phyloP scores from a whole-genome alignment of 1,140 invertebrate genomes.

The Drosophila seguyi region DNA sequence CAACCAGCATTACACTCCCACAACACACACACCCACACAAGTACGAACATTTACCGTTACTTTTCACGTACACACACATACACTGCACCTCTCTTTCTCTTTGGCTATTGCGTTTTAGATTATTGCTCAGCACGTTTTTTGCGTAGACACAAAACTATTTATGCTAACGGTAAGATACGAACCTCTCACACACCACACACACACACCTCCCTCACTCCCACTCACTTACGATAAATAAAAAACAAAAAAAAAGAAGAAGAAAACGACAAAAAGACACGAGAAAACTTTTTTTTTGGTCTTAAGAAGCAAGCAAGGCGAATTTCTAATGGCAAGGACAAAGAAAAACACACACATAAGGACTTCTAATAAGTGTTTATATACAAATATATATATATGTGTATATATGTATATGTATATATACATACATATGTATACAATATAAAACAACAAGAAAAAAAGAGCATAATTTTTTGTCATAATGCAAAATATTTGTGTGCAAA shows the following conservation, averaged over 20 bases:
- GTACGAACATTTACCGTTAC: slow-evolving; percentile 56
- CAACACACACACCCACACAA: slow-evolving; percentile 15
- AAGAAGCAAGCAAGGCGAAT: slow-evolving; percentile 16
- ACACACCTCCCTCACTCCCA: slow-evolving; percentile 10
- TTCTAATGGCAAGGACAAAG: slow-evolving; percentile 42
- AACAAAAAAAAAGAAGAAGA: slow-evolving; percentile 17
- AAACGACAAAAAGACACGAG: slow-evolving; percentile 12
- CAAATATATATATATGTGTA: slow-evolving; percentile 48
- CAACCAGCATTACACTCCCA: slow-evolving; percentile 27
- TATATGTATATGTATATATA: slow-evolving; percentile 34
- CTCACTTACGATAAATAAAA: slow-evolving; percentile 19
- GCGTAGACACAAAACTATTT: slow-evolving; percentile 62
- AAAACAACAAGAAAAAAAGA: slow-evolving; percentile 37
- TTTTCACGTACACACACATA: slow-evolving; percentile 50
- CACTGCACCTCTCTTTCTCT: slow-evolving; percentile 50
- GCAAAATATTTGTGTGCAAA: slow-evolving; percentile 68
- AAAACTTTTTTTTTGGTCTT: slow-evolving; percentile 50
- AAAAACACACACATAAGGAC: slow-evolving; percentile 62
- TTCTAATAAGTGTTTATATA: slow-evolving; percentile 81
- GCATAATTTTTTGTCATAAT: slow-evolving; percentile 80
- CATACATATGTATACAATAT: slow-evolving; percentile 14
- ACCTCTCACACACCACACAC: slow-evolving; percentile 19
- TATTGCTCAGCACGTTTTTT: slow-evolving; percentile 76
- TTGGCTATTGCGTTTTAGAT: slow-evolving; percentile 61
- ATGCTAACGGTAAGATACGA: slow-evolving; percentile 62